phyloP scores from a whole-genome alignment of 2,797 vertebrate species.

The Etheostoma perlongum region DNA sequence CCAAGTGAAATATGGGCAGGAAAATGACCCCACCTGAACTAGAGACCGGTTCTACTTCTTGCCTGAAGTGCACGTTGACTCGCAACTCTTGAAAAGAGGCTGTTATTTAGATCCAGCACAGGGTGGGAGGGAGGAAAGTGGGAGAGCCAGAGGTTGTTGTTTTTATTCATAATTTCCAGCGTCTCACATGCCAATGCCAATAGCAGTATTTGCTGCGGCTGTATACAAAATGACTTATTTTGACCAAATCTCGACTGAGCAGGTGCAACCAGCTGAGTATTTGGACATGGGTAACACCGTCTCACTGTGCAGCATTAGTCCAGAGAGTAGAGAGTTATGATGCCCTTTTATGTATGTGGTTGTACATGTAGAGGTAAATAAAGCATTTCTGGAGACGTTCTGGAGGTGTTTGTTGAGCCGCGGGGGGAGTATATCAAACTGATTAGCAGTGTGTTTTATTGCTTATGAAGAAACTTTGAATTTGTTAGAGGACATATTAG shows the following conservation, averaged over 20 bases:
- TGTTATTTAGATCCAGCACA: constrained; percentile 43
- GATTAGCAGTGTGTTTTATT: too few species aligned
- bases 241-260: constrained; percentile 38
- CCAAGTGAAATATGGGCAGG: constrained; percentile 55
- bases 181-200: constrained; percentile 50
- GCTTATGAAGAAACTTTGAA: too few species aligned
- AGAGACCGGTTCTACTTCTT: constrained; percentile 40
- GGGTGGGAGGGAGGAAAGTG: constrained; percentile 13
- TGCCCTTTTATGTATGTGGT: constrained; percentile 10
- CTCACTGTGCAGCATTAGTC: constrained; percentile 10
- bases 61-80: constrained; percentile 13
- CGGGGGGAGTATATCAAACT: not conserved
- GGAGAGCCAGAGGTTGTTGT: constrained; percentile 48
- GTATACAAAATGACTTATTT: constrained; percentile 53
- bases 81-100: constrained; percentile 37
- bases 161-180: constrained; percentile 67
- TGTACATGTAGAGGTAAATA: constrained; percentile 41
- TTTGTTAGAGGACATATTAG: too few species aligned
- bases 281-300: constrained; percentile 15
- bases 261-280: constrained; percentile 60
- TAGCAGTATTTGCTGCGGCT: constrained; percentile 48
- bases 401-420: constrained; percentile 13
- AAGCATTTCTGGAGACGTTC: constrained; percentile 39
- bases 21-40: constrained; percentile 41
- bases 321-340: constrained; percentile 19